Evolutionary conservation across 1,140 invertebrate species (phyloP), one percentile per base, ranked within the genome.

Genomic region (Drosophila ambigua): DNA sequence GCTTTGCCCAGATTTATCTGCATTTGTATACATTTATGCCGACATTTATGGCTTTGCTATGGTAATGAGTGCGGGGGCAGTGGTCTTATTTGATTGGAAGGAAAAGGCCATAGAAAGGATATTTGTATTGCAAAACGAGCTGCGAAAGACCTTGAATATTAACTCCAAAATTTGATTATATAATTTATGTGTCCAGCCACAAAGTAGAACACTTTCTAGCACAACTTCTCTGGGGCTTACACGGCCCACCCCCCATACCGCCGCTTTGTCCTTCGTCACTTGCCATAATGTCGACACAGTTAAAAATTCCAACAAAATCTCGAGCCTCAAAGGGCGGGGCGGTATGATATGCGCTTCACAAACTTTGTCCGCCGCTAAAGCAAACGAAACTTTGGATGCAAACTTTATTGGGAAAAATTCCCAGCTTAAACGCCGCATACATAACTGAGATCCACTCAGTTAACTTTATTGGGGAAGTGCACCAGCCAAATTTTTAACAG

Each of bases 231-330:
- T 13, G 13, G 24, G 8, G 43, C 23, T 35, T 46, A 5, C 8
- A 46, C 45, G 31, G 9, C 31, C 8, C 31, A 35, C 9, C 35
- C 35, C 11, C 1, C 31, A 1, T 35, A 2, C 31, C 35, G 2
- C 31, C 31, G 9, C n/a, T 35, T 11, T 39, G 35, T 39, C 35
- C 35, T 39, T 39, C 35, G 11, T 11, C 45, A 23, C 51, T 20
- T 20, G 16, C 31, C 31, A 39, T 53, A 39, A 53, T 23, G n/a
- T 31, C 28, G 23, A 48, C 23, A 50, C 20, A 71, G 48, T 50
- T 53, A 13, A 54, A 45, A 64, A 48, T 55, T 62, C n/a, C 16
- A 54, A 44, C n/a, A 65, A 65, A 66, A 46, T 35, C 31, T 55
- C 11, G 5, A 15, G n/a, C 46, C 43, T 24, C 50, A 49, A 55